Evolutionary conservation across 2,113 vertebrate species (phyloP).

Genomic region (Trochalopteron elliotii): DNA sequence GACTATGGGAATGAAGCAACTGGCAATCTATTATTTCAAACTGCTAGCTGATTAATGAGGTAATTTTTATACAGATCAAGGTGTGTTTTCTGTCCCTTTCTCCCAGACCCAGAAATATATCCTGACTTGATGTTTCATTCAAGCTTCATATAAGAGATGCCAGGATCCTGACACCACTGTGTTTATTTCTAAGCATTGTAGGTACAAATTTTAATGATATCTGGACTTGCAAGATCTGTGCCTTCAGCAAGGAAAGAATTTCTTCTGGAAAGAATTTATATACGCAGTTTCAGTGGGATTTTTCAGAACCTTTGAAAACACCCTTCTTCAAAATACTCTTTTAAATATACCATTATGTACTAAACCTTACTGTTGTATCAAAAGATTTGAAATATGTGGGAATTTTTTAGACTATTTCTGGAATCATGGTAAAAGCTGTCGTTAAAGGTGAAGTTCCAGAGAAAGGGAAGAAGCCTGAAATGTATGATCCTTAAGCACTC

Average conservation of each 20-base stretch:
- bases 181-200: background rate
- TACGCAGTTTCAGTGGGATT: background rate
- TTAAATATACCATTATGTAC: background rate
- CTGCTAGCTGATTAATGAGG: conserved; percentile 46
- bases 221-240: background rate
- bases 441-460: background rate
- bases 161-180: background rate
- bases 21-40: conserved; percentile 49
- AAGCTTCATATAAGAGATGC: background rate
- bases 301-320: background rate
- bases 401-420: background rate
- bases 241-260: background rate
- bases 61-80: background rate
- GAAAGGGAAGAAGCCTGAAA: background rate
- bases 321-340: background rate
- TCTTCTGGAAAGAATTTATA: background rate
- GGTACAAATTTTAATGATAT: background rate
- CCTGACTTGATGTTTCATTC: background rate
- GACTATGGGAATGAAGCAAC: conserved; percentile 11
- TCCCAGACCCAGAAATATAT: background rate
- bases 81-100: background rate
- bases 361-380: background rate
- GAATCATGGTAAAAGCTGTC: background rate
- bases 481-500: background rate
- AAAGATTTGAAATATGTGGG: background rate